Conservation (phyloP, 2,888 invertebrate species). For the Seira ritae region DNA sequence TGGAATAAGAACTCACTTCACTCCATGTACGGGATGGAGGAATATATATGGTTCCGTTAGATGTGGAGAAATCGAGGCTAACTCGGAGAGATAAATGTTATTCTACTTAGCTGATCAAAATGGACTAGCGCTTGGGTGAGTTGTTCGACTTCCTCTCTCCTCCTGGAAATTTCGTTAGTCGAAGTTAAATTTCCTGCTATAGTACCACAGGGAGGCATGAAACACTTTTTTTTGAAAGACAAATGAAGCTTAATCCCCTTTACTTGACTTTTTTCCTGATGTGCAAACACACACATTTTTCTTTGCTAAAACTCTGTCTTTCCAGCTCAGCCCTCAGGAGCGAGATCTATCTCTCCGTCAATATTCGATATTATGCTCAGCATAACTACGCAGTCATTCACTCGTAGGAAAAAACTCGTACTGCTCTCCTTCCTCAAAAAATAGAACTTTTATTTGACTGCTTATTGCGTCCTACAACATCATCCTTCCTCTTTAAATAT, state of each 20-base stretch:
- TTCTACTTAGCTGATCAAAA: constrained; percentile 43
- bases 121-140: constrained; percentile 31
- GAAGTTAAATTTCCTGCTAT: neutral
- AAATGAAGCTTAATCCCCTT: constrained; percentile 4
- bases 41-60: constrained; percentile 8
- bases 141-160: neutral
- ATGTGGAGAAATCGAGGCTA: constrained; percentile 35
- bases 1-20: constrained; percentile 22
- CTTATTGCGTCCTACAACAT: neutral
- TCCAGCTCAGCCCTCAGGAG: neutral
- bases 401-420: neutral
- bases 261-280: neutral
- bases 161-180: neutral
- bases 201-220: neutral
- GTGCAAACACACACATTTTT: neutral
- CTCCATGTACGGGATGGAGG: neutral
- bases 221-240: neutral
- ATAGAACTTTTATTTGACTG: constrained; percentile 11
- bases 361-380: constrained; percentile 15
- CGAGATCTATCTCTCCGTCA: neutral
- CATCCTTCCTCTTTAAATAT: neutral
- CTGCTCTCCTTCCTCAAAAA: neutral
- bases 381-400: neutral
- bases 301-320: neutral
- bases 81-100: constrained; percentile 55